Conservation (phyloP, 2,888 invertebrate genomes). For the Amiota minor region DNA sequence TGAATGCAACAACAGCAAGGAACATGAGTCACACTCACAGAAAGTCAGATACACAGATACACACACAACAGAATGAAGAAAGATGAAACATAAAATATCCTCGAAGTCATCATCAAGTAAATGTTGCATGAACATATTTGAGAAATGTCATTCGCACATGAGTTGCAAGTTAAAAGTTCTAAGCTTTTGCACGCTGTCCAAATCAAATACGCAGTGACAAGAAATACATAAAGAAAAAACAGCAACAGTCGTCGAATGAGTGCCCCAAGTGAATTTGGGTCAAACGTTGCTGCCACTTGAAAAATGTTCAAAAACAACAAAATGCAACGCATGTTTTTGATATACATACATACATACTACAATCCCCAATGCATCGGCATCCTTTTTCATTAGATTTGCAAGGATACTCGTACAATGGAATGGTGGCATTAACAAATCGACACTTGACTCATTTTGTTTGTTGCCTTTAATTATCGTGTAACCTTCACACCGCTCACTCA, state of each 20-base stretch:
- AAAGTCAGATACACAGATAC: too few species aligned
- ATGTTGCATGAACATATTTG: conserved; percentile 43
- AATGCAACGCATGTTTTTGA: conserved; percentile 2
- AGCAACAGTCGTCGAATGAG: neutral
- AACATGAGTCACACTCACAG: neutral
- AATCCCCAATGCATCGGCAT: neutral
- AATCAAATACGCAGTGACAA: neutral
- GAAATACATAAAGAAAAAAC: neutral
- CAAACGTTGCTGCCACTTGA: conserved; percentile 10
- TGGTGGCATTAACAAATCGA: conserved; percentile 41
- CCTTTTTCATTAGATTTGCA: neutral
- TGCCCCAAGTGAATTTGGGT: conserved; percentile 19
- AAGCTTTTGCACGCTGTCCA: conserved; percentile 4
- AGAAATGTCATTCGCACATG: conserved; percentile 54
- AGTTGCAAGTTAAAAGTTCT: neutral
- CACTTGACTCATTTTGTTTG: neutral
- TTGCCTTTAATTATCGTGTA: conserved; percentile 9
- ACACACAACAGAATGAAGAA: conserved; percentile 22
- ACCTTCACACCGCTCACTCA: conserved; percentile 1
- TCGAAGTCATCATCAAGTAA: conserved; percentile 31
- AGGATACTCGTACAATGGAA: conserved; percentile 24
- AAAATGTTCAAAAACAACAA: neutral
- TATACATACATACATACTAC: neutral
- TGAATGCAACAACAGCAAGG: conserved; percentile 19
- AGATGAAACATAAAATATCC: too few species aligned